Evolutionary conservation across 2,113 vertebrate species (phyloP), one percentile per base, ranked within the genome.

Genomic region (Rattus rattus): DNA sequence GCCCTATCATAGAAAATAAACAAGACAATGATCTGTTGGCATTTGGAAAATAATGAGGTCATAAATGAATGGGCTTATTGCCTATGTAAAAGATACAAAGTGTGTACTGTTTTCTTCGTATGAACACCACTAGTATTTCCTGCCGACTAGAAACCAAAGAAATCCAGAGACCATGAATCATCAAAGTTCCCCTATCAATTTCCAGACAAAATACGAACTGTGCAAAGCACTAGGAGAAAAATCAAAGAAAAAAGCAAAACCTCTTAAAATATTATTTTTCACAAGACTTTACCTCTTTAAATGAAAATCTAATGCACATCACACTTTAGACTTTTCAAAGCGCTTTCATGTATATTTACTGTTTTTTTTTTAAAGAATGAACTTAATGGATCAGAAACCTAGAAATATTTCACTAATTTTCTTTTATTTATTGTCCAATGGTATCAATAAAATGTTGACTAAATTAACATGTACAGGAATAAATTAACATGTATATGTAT

Each of bases 161-260:
- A 92, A 92, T 91, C 33, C 47, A 93, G 22, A 97, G 81, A 95
- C 77, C 49, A 95, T 54, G 17, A 88, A 67, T 93, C 77, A 89
- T 79, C 49, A 80, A 79, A 80, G 77, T 52, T 56, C 52, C 49
- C 47, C 49, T 20, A 80, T 80, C 52, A 80, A 54, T 36, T 80
- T 80, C 77, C 77, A 80, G 30, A 80, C 30, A 80, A 80, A 80
- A 80, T 79, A 54, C 5, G 10, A 36, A 36, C 77, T 80, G 52
- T 80, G 30, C 33, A 80, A 79, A 80, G 17, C 17, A 80, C 30
- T 80, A 56, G 52, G 36, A 80, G 54, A 19, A 80, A 80, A 80
- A 56, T 36, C 30, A 80, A 80, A 22, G 10, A 19, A 80, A 80
- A 80, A 56, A 80, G 26, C 9, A 36, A 54, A 80, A 52, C 8